phyloP scores from a whole-genome alignment of 2,888 invertebrate species.

The Cephus pulcher region DNA sequence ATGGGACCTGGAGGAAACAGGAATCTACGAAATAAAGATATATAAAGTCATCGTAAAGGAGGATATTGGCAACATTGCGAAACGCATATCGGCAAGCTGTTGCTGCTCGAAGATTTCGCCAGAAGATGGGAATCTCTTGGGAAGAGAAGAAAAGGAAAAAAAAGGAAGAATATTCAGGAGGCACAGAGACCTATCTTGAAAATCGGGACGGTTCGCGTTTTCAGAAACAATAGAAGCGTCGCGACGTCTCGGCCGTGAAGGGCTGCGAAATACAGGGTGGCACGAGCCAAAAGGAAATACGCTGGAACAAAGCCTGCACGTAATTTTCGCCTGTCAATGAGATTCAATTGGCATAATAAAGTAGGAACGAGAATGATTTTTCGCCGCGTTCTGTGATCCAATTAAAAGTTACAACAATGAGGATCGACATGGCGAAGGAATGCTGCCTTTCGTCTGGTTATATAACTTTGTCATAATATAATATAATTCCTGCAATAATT shows the following conservation, averaged over 20 bases:
- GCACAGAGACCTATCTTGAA: no score
- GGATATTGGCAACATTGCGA: slow-evolving; percentile 13
- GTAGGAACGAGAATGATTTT: background rate
- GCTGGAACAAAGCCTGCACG: no score
- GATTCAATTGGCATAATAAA: background rate
- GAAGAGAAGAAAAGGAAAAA: no score
- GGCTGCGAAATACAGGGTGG: no score
- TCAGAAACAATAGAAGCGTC: no score
- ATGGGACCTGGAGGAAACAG: background rate
- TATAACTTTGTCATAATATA: background rate
- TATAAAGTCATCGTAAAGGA: slow-evolving; percentile 19
- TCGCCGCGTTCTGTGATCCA: background rate
- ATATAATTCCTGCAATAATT: no score
- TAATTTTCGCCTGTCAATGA: background rate
- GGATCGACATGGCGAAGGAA: background rate
- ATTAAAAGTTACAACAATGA: slow-evolving; percentile 3
- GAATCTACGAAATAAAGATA: slow-evolving; percentile 20
- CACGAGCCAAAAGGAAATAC: no score
- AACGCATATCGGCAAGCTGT: slow-evolving; percentile 20
- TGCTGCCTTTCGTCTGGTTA: background rate
- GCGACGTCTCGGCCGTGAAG: no score
- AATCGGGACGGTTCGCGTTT: no score
- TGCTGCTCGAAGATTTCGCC: slow-evolving; percentile 2
- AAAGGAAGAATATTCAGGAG: no score
- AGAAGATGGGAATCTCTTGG: no score